Evolutionary conservation across 2,888 invertebrate species (phyloP).

Genomic region (Priocnemis perturbator): DNA sequence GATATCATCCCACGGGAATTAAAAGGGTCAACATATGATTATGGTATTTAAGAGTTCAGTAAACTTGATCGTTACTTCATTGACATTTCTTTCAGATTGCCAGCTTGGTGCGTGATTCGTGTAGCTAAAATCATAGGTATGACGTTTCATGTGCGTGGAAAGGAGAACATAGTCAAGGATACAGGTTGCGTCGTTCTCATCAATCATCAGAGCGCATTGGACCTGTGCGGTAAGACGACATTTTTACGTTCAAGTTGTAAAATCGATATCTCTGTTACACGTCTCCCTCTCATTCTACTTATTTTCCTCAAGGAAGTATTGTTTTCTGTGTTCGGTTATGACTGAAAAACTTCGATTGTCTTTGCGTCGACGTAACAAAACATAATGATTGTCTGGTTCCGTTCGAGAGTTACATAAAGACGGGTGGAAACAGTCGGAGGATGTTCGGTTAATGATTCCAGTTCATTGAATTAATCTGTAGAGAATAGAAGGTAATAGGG

Average conservation of each 20-base stretch:
- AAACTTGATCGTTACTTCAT: not conserved
- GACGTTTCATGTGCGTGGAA: constrained; percentile 83
- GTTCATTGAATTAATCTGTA: too few species aligned
- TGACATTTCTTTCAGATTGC: constrained; percentile 77
- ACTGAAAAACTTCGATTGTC: too few species aligned
- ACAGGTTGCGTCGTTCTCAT: constrained; percentile 88
- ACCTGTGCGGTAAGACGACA: constrained; percentile 83
- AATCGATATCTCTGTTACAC: not conserved
- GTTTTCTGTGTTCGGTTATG: too few species aligned
- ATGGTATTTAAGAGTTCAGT: not conserved
- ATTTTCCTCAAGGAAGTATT: too few species aligned
- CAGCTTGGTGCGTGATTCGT: constrained; percentile 81
- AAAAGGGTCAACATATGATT: not conserved
- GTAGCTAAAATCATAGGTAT: constrained; percentile 81
- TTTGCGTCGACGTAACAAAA: too few species aligned
- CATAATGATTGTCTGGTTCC: not conserved
- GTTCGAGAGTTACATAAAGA: not conserved
- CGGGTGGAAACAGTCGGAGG: too few species aligned
- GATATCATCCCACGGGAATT: not conserved
- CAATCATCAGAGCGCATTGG: constrained; percentile 93
- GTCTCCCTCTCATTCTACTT: too few species aligned
- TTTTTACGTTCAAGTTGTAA: constrained; percentile 8
- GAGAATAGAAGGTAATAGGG: too few species aligned
- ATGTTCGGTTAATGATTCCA: too few species aligned
- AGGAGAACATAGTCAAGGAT: constrained; percentile 85